These are phyloP conservation scores for Sebastes steindachneri DNA, from an alignment of 2,797 vertebrate species.

Conservation along the genomic window DNA sequence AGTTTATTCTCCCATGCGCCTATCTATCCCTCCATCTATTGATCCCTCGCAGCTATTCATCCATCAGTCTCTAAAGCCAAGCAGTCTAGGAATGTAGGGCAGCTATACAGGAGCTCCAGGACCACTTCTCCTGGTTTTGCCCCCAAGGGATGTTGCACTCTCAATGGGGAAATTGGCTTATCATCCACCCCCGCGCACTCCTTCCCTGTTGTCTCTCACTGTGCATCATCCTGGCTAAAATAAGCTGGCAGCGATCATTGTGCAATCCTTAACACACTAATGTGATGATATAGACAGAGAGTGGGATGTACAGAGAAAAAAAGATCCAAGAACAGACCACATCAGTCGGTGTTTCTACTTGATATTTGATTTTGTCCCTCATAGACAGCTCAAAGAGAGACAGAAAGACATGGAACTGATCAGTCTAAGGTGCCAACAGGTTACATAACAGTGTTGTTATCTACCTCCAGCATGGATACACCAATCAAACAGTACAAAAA, in stretches of 20 bases:
- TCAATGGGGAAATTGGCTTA: slow-evolving; percentile 24
- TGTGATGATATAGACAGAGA: background rate
- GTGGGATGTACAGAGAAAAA: background rate
- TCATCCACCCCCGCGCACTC: slow-evolving; percentile 6
- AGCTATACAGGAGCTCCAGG: slow-evolving; percentile 11
- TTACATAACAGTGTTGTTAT: slow-evolving; percentile 8
- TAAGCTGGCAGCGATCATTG: background rate
- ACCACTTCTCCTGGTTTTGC: slow-evolving; percentile 19
- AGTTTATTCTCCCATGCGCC: slow-evolving; percentile 8
- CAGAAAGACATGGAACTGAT: background rate
- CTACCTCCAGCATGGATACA: background rate
- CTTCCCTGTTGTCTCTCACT: slow-evolving; percentile 1
- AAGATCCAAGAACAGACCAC: background rate
- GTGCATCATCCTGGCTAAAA: slow-evolving; percentile 13
- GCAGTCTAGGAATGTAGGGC: slow-evolving; percentile 16
- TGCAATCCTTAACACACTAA: slow-evolving; percentile 4
- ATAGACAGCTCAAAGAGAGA: background rate
- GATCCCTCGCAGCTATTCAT: slow-evolving; percentile 35
- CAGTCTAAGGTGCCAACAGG: background rate
- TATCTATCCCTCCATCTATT: slow-evolving; percentile 23
- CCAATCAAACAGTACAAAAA: background rate
- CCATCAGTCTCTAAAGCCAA: slow-evolving; percentile 24
- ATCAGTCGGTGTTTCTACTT: background rate
- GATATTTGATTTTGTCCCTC: background rate
- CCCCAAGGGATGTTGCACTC: slow-evolving; percentile 13